Evolutionary conservation across 2,113 vertebrate genomes (phyloP), one percentile per base, ranked within the genome.

Genomic region (Grammomys dolichurus): DNA sequence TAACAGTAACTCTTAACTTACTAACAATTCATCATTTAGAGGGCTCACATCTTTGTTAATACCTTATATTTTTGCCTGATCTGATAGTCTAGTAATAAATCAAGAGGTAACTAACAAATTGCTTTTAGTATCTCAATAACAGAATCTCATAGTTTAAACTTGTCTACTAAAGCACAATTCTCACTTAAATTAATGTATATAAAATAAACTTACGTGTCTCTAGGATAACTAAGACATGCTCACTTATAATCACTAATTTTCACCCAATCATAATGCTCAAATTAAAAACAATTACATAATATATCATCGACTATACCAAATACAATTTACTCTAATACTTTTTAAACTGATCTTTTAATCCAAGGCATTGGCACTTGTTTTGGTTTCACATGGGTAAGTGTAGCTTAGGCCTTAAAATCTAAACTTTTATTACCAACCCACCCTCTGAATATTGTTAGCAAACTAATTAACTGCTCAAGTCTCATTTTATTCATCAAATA

Each of bases 401-500:
- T 17, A 72, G 65, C 33, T 13, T 72, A n/a, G n/a, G 13, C 24
- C 65, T 48, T 90, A 80, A 90, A 90, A 33, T 72, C 9, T 77
- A 60, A 89, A 77, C 56, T 10, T 70, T 58, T 90, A 67, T 87
- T 82, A 78, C 1, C 31, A 87, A 56, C 84, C 14, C 9, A 54
- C 0, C 58, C 54, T n/a, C 81, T n/a, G 11, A 82, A 2, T 82
- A 31, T 19, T 96, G 58, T 80, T 43, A 13, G 31, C 10, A 81
- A 80, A 5, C 24, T 69, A 48, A 7, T 87, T 91, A 86, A 87
- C 43, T 77, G 1, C 3, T 1, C 13, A 31, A 36, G 9, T 8
- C 19, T 95, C 13, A 28, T 96, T 90, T 94, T 26, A 73, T 2
- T 56, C 13, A 36, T 70, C 91, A 93, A 58, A 58, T 40, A 81